A percentile compares a stretch with the other conserved stretches of the same genome.
Evolutionary conservation across 2,888 invertebrate genomes (phyloP).

Genomic region (Thysanoteuthis rhombus): DNA sequence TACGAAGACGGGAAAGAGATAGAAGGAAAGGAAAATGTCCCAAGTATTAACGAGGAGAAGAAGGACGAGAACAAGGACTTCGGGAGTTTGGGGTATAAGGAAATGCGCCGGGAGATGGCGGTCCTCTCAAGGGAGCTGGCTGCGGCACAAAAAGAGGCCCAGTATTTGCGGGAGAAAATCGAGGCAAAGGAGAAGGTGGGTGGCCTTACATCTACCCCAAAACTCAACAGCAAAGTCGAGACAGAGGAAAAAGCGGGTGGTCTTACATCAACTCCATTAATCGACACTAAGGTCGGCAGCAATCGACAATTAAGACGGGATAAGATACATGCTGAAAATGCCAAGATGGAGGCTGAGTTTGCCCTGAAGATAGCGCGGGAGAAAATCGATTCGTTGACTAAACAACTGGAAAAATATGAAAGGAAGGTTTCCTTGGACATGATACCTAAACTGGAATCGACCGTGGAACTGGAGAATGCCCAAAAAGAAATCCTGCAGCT

Average conservation of each 20-base stretch:
- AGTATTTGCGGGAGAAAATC: not conserved
- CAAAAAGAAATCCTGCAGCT: not conserved
- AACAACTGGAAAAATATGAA: not conserved
- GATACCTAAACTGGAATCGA: not conserved
- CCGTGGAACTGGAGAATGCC: not conserved
- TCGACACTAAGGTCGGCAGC: not conserved
- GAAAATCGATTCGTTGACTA: constrained; percentile 33
- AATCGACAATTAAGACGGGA: constrained; percentile 35
- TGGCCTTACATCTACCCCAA: not conserved
- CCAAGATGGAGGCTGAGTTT: constrained; percentile 44
- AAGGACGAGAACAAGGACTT: not conserved
- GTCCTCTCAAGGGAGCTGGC: not conserved
- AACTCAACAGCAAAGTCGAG: not conserved
- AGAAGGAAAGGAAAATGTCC: not conserved
- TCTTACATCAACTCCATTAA: not conserved
- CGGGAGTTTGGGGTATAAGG: not conserved
- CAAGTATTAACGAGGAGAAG: not conserved
- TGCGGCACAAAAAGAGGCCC: not conserved
- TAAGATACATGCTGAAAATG: constrained; percentile 40
- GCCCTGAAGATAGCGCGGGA: constrained; percentile 44
- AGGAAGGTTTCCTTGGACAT: not conserved
- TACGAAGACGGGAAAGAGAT: not conserved
- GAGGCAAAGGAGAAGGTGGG: not conserved
- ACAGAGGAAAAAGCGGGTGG: not conserved
- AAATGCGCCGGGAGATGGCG: not conserved